Evolutionary conservation across 2,797 vertebrate species (phyloP), one percentile per base, ranked within the genome.

Genomic region (Nannoperca australis): DNA sequence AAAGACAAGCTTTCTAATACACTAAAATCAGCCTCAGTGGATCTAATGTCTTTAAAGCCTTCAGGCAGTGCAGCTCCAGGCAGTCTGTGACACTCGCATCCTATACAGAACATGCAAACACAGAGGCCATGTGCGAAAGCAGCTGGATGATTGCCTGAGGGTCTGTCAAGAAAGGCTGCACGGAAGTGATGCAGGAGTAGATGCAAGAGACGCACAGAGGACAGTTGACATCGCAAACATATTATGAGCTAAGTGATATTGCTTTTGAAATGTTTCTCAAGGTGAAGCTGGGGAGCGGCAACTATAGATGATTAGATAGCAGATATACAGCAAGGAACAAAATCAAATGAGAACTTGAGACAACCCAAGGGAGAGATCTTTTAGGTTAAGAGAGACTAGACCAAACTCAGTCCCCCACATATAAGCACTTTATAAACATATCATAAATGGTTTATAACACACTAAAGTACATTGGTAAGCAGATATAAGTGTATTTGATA

Each of bases 41-140:
- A 68, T 78, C 34, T 65, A 65, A 83, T 55, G 83, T 71, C 84
- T 87, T 90, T 83, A 88, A 82, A 90, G 89, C 87, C 87, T 73
- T 44, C 13, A 68, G 90, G 90, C 85, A 58, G 71, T 65, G 49
- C 59, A 70, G 84, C 92, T 89, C 18, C 66, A 78, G 92, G 88
- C 90, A 32, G 71, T 73, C 55, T 42, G 67, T 83, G 84, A 86
- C 82, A 85, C 78, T 64, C 82, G 22, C 78, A 77, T 73, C 73
- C 79, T 85, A 85, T 77, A 88, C 64, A 73, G 76, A 84, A 75
- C 70, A 81, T 78, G 77, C 78, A 89, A 92, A 85, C 79, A 78
- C 76, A 71, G 56, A 73, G 71, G 54, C 76, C 69, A 71, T 30
- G 71, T 62, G 79, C 66, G 77, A 62, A 83, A 79, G 83, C 86